Conservation (phyloP, 2,797 vertebrate species). For the Tinamus major region DNA sequence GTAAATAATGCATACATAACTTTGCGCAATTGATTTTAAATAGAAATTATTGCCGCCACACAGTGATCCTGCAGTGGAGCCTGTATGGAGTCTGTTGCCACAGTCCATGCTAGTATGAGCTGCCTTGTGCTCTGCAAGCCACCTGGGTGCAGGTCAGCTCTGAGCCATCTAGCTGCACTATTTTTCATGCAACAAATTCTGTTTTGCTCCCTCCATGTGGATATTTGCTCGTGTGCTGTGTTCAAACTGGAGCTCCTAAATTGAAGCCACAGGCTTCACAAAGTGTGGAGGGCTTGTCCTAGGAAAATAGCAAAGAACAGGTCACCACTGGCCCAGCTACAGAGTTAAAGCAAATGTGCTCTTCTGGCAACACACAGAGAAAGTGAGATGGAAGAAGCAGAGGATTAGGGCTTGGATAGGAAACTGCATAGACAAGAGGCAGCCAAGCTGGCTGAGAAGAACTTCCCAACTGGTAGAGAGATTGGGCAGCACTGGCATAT, state of each 20-base stretch:
- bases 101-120: neutral
- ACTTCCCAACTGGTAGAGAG: neutral
- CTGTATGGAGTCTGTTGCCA: rapidly evolving
- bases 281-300: neutral
- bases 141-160: neutral
- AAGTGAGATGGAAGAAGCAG: neutral
- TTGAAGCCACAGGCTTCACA: neutral
- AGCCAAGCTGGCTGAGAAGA: neutral
- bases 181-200: neutral
- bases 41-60: neutral
- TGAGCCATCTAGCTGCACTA: rapidly evolving
- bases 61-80: neutral
- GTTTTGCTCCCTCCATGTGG: neutral
- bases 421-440: neutral
- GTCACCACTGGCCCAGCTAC: neutral
- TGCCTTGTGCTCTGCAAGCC: rapidly evolving
- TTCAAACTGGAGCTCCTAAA: rapidly evolving
- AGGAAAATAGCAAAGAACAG: neutral
- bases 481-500: neutral
- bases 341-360: neutral
- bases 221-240: rapidly evolving
- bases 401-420: neutral
- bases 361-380: neutral
- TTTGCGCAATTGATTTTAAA: neutral
- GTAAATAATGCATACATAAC: neutral